Percentiles rank a stretch among this genome's conserved stretches.
Conservation (phyloP, 1,140 invertebrate genomes). For the Nephila pilipes region DNA sequence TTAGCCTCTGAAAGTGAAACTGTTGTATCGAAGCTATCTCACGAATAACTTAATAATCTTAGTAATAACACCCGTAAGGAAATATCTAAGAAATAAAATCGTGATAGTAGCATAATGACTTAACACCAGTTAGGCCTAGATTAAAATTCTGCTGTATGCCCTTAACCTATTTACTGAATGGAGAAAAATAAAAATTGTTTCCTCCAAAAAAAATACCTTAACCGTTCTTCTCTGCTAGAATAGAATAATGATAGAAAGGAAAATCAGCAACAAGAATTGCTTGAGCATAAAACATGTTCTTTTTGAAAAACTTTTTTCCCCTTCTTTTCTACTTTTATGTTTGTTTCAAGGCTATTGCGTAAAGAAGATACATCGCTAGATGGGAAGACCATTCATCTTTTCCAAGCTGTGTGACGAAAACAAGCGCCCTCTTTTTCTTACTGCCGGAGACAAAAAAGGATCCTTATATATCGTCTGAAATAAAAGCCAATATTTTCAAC, state of each 20-base stretch:
- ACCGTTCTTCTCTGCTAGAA: not conserved
- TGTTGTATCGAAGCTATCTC: not conserved
- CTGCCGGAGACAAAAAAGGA: conserved; percentile 2
- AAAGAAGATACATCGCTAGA: conserved; percentile 55
- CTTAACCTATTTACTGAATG: conserved; percentile 46
- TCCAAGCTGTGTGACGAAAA: conserved; percentile 68
- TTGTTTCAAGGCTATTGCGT: conserved; percentile 61
- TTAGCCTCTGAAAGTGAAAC: conserved; percentile 23
- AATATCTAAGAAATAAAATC: conserved; percentile 31
- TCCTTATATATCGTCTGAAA: conserved; percentile 47
- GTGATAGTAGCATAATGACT: conserved; percentile 30
- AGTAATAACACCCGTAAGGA: not conserved
- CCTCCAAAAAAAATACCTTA: conserved; percentile 6
- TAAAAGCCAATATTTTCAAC: conserved; percentile 59
- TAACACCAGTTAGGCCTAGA: not conserved
- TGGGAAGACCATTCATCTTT: conserved; percentile 59
- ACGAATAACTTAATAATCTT: conserved; percentile 8
- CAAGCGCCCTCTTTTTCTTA: conserved; percentile 5
- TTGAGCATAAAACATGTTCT: conserved; percentile 22
- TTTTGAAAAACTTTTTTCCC: conserved; percentile 36
- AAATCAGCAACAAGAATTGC: not conserved
- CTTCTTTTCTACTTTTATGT: conserved; percentile 37
- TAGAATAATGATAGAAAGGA: conserved; percentile 21
- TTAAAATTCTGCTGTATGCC: conserved; percentile 17
- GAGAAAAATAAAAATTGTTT: not conserved